A percentile compares a stretch with the other conserved stretches of the same genome.
These are phyloP conservation scores for Meteorus cinctellus DNA, from an alignment of 2,888 invertebrate species.

Conservation along the genomic window DNA sequence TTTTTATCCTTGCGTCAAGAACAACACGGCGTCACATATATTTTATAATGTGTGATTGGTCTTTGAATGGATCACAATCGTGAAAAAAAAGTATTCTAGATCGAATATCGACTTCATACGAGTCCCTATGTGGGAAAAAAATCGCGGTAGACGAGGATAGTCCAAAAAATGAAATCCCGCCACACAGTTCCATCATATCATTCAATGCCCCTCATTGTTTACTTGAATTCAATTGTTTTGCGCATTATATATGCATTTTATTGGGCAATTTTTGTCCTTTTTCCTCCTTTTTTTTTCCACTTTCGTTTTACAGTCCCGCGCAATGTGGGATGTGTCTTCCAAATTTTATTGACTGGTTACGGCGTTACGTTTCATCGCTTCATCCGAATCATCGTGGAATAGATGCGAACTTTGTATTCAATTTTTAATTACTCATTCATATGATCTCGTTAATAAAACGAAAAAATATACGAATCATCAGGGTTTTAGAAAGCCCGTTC, in stretches of 20 bases:
- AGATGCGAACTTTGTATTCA: not conserved
- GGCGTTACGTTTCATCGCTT: not conserved
- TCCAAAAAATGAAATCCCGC: not conserved
- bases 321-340: constrained; percentile 30
- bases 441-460: constrained; percentile 14
- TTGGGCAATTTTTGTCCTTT: not conserved
- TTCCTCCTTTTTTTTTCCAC: not conserved
- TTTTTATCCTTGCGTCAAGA: too few relatives aligned
- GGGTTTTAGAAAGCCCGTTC: not conserved
- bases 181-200: not conserved
- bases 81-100: not conserved
- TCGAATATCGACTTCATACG: too few relatives aligned
- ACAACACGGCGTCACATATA: too few relatives aligned
- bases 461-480: constrained; percentile 7
- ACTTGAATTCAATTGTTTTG: not conserved
- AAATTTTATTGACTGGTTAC: constrained; percentile 22
- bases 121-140: too few relatives aligned
- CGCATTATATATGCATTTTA: too few relatives aligned
- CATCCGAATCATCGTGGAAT: not conserved
- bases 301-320: constrained; percentile 12
- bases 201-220: not conserved
- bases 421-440: not conserved
- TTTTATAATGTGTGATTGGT: too few relatives aligned
- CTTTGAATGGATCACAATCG: too few relatives aligned
- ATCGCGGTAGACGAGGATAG: not conserved